Evolutionary conservation across 2,797 vertebrate genomes (phyloP), one percentile per base, ranked within the genome.

Genomic region (Catostomus latipinnis): DNA sequence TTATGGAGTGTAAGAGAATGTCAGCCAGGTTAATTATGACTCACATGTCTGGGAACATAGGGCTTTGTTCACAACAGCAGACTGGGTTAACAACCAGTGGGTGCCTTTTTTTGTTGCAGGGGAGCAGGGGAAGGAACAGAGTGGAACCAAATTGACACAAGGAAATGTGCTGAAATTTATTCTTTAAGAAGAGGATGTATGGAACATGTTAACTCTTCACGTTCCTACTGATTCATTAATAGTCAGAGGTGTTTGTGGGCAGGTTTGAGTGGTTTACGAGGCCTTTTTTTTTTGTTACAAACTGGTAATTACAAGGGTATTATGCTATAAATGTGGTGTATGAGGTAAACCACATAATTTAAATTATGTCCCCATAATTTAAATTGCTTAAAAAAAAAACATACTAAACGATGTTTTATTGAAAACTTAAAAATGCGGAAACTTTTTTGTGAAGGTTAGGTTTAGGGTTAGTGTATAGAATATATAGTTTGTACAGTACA

Each of bases 141-240:
- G 81, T 82, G 67, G 65, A 85, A 85, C 77, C 81, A 84, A 80
- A 85, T 86, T 84, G 76, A 76, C 66, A 78, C 14, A 72, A 49
- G 65, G 52, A 80, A 67, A 66, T 74, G 78, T 80, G 81, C 67
- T 68, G 72, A 87, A 86, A 79, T 83, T 76, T 82, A 77, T 75
- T 83, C 62, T 84, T 85, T 78, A 82, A 85, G 74, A 66, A 58
- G 60, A 74, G 73, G 76, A 88, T 80, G 81, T 77, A 83, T 82
- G 85, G 82, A 82, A 85, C 73, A 76, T 53, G 66, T 86, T 87
- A 88, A 75, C 80, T 65, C 57, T 78, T 78, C 56, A 60, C 76
- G 76, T 83, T 86, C 72, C 61, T 74, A 34, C 81, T 85, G 76
- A 88, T 88, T 86, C 84, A 82, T 85, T 83, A 81, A 84, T 72